Evolutionary conservation across 2,888 invertebrate species (phyloP), one percentile per base, ranked within the genome.

Genomic region (Gortyna flavago): DNA sequence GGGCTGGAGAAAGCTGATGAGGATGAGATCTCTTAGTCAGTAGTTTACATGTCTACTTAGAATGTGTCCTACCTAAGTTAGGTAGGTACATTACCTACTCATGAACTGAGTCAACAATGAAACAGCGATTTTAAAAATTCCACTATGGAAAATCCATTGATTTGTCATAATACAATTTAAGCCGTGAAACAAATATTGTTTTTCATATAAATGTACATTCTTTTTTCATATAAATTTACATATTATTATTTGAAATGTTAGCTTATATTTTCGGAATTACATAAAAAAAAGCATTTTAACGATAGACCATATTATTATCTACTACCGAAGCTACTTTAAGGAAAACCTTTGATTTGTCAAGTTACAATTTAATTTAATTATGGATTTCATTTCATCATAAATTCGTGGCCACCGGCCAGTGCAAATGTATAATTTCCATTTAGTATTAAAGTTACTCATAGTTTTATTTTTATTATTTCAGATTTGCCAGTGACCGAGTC

Each of bases 381-480:
- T 5, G 8, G 1, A 51, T 74, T 32, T 13, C 8, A 2, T 62
- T 32, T 41, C 41, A 32, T 29, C 13, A 11, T 57, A 35, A 8
- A 48, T 38, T 13, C 8, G 18, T 62, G 38, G 38, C 21, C 2
- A 72, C 25, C 48, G 4, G 0, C 5, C 11, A 32, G 11, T 35
- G 21, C 21, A 32, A 44, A 57, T 44, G 13, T 0, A 32, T 77
- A 13, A 54, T 44, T 8, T 8, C 0, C 8, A n/a, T 16, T 72
- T 32, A 13, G 32, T 29, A n/a, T 25, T 38, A 18, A 61, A 74
- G 25, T 77, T 48, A 35, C 25, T 59, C 13, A 78, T n/a, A 21
- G 7, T 59, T 68, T 38, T n/a, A 7, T 18, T 32, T 66, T 16
- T 11, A 51, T 41, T 51, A n/a, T 80, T 82, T 72, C 85, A 83